Conservation (phyloP, 2,113 vertebrate genomes). For the Psettodes erumei region DNA sequence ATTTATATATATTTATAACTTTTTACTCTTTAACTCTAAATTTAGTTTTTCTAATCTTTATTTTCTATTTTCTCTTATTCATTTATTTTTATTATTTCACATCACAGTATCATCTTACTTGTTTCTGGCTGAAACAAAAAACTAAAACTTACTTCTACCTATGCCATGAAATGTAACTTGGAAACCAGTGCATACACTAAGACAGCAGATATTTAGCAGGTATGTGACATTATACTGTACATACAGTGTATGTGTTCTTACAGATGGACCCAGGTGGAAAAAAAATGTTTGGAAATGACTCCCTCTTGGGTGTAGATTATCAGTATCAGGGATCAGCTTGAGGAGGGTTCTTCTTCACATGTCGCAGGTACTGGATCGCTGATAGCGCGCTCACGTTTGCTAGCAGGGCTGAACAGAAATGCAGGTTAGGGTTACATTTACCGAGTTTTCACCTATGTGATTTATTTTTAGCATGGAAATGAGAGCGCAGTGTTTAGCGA, state of each 20-base stretch:
- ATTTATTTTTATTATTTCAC: neutral
- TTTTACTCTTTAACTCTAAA: neutral
- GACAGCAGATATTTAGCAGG: neutral
- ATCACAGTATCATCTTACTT: neutral
- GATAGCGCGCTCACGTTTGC: conserved; percentile 93
- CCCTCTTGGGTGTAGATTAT: neutral
- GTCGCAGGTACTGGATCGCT: conserved; percentile 93
- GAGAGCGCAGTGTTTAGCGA: too few relatives aligned
- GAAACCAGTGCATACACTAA: neutral
- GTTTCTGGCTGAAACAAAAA: neutral
- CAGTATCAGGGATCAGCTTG: conserved; percentile 55
- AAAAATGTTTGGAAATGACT: conserved; percentile 52
- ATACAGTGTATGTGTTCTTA: conserved; percentile 3
- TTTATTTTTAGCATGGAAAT: too few relatives aligned
- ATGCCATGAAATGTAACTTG: neutral
- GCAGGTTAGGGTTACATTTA: too few relatives aligned
- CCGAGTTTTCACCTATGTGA: conserved; percentile 21
- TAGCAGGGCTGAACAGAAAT: conserved; percentile 87
- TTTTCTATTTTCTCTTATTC: neutral
- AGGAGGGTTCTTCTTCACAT: conserved; percentile 67
- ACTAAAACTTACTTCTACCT: neutral
- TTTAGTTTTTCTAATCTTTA: neutral
- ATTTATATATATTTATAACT: neutral
- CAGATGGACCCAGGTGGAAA: conserved; percentile 68
- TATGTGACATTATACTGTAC: neutral